phyloP scores from a whole-genome alignment of 2,113 vertebrate species.

The Myotis brandtii region DNA sequence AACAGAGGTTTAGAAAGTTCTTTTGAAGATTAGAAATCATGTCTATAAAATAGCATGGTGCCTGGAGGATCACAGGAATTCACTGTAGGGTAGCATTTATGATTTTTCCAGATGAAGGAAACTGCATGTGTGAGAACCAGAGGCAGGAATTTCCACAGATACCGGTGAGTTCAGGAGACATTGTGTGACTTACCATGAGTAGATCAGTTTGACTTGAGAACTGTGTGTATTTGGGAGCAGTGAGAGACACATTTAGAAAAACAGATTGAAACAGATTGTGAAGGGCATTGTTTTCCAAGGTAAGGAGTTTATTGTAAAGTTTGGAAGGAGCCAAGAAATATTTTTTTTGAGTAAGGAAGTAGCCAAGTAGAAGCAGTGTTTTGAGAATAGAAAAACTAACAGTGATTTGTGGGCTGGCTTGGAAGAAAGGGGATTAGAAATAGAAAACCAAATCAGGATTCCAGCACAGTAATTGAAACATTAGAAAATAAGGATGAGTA shows the following conservation, averaged over 20 bases:
- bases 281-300: background rate
- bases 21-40: background rate
- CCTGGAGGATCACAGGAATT: background rate
- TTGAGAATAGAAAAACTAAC: background rate
- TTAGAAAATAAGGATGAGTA: background rate
- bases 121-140: background rate
- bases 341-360: background rate
- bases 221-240: background rate
- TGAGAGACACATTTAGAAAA: background rate
- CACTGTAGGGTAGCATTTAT: background rate
- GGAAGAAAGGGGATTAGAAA: background rate
- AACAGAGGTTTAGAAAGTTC: background rate
- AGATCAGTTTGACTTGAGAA: background rate
- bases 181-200: background rate
- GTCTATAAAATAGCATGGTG: background rate
- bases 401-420: background rate
- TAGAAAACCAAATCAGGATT: background rate
- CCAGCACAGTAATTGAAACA: background rate
- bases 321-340: background rate
- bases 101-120: constrained; percentile 10
- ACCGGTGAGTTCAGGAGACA: background rate
- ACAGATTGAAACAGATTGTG: background rate
- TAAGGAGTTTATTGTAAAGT: background rate
- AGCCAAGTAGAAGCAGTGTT: background rate
- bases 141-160: background rate